Evolutionary conservation across 1,140 invertebrate species (phyloP), one percentile per base, ranked within the genome.

Genomic region (Drosophila rhopaloa): DNA sequence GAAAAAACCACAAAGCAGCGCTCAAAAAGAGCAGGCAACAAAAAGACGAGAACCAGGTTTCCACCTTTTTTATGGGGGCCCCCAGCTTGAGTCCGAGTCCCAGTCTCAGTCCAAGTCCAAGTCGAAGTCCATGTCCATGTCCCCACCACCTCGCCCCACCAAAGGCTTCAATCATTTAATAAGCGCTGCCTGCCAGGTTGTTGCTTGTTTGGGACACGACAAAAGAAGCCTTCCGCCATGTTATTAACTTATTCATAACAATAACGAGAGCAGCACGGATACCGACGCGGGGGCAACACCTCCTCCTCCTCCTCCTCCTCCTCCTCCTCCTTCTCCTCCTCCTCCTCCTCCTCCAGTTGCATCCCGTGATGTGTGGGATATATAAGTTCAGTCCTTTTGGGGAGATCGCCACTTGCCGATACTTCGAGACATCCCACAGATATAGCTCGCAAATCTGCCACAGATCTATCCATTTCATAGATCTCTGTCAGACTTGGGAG

Each of bases 161-260:
- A 61, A 68, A 57, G 67, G 67, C 84, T 72, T 77, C 83, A 83
- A 88, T 88, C 83, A 88, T 88, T 88, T 88, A 88, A 88, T 88
- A 88, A 83, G 82, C 83, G 74, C 63, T 81, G 81, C 62, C 62
- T 60, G 79, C 55, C 48, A 44, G 46, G 41, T 50, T 59, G 59
- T 53, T 53, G 55, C 46, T 75, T 51, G 77, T 66, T 73, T 56
- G 76, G 73, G 81, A 48, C 81, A 89, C 79, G 83, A 86, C 82
- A 88, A 90, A 91, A 91, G 81, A 79, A 72, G 76, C 74, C 90
- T 91, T 88, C 90, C 90, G 90, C 90, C 86, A 85, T 91, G 75
- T 90, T 91, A 91, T 91, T 91, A 91, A 91, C 90, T 91, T 91
- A 91, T 91, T 90, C 88, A 90, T 91, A 91, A 91, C 83, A 91